Conservation (phyloP, 2,113 vertebrate genomes). For the Alligator mississippiensis region DNA sequence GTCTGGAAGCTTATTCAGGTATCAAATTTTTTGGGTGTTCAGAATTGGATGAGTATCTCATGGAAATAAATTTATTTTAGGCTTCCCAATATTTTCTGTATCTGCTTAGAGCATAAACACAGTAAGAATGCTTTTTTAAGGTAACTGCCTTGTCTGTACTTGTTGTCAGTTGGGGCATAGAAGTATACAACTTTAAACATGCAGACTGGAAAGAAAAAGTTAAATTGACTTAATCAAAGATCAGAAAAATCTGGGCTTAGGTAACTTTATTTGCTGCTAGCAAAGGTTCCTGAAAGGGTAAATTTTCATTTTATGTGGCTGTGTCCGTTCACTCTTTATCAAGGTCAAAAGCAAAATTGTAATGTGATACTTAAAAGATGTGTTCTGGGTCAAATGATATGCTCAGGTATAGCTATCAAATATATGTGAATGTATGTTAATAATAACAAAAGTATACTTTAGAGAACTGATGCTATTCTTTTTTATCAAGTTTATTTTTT, state of each 20-base stretch:
- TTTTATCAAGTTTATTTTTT: neutral
- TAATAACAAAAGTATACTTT: neutral
- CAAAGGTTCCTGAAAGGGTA: fast-evolving
- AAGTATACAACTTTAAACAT: neutral
- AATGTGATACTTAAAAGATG: neutral
- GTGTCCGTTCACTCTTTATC: neutral
- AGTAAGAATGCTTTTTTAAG: neutral
- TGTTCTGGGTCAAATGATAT: neutral
- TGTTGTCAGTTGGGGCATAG: neutral
- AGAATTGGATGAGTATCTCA: neutral
- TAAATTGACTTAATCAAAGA: neutral
- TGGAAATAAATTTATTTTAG: neutral
- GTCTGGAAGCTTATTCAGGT: neutral
- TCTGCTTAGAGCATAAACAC: neutral
- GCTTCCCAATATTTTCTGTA: neutral
- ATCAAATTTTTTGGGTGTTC: fast-evolving
- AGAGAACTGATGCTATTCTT: neutral
- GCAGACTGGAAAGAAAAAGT: neutral
- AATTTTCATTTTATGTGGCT: neutral
- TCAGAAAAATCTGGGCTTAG: neutral
- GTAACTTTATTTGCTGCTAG: neutral
- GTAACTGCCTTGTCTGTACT: neutral
- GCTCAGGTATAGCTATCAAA: neutral
- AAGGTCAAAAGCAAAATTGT: neutral
- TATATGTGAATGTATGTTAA: neutral